phyloP scores from a whole-genome alignment of 2,888 invertebrate species.

The Rhorus exstirpatorius region DNA sequence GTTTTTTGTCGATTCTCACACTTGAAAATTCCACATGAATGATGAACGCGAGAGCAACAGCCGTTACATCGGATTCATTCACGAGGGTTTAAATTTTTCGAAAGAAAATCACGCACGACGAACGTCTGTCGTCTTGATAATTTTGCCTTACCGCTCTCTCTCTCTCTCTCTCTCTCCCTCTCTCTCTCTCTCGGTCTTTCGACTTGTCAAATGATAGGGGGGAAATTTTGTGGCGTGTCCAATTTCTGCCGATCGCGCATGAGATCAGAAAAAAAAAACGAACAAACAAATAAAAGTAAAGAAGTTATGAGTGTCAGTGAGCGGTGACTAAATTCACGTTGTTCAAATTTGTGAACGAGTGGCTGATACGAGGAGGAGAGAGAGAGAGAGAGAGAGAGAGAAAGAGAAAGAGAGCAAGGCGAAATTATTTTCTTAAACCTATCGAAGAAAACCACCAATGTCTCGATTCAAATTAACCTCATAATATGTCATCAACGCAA shows the following conservation, averaged over 20 bases:
- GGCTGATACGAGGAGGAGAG: too few relatives aligned
- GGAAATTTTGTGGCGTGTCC: too few relatives aligned
- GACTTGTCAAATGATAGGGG: too few relatives aligned
- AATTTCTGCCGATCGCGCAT: background rate
- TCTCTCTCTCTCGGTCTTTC: background rate
- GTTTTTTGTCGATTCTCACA: conserved; percentile 14
- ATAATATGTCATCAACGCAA: too few relatives aligned
- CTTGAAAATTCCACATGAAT: conserved; percentile 33
- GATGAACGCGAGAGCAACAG: background rate
- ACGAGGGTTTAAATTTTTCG: background rate
- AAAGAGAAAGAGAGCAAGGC: too few relatives aligned
- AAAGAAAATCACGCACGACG: conserved; percentile 29
- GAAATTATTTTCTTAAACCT: too few relatives aligned
- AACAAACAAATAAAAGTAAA: background rate
- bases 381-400: too few relatives aligned
- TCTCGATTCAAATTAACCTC: too few relatives aligned
- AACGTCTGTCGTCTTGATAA: conserved; percentile 38
- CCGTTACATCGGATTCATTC: background rate
- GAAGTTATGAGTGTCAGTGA: too few relatives aligned
- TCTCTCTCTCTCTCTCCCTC: background rate
- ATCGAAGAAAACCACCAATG: too few relatives aligned
- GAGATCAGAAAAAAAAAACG: conserved; percentile 1
- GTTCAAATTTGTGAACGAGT: too few relatives aligned
- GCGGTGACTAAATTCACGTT: conserved; percentile 9
- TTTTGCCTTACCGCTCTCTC: background rate